Conservation (phyloP, 2,888 invertebrate species). For the Tachina lurida region DNA sequence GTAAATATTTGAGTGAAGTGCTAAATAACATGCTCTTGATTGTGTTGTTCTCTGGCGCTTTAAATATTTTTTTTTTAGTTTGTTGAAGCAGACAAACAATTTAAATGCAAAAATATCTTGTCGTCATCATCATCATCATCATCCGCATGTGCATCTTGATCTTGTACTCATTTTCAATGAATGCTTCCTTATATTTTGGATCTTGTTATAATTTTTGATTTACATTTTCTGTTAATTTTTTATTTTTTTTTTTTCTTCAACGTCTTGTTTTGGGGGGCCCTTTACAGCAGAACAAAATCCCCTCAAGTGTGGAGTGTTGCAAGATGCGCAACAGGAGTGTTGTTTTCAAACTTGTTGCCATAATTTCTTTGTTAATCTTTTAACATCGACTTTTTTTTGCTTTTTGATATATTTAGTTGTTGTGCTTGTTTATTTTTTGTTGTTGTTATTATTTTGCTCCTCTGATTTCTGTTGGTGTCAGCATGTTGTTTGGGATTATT, state of each 20-base stretch:
- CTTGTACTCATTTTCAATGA: conserved; percentile 34
- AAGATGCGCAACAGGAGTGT: conserved; percentile 58
- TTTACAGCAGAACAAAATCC: conserved; percentile 1
- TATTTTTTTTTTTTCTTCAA: conserved; percentile 19
- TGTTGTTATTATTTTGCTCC: conserved; percentile 4
- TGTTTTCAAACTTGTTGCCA: conserved; percentile 66
- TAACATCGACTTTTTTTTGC: conserved; percentile 56
- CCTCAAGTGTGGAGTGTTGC: conserved; percentile 51
- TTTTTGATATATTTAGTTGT: conserved; percentile 11
- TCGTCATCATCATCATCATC: conserved; percentile 53
- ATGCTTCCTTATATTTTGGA: conserved; percentile 46
- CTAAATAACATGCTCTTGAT: conserved; percentile 67
- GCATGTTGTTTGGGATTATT: conserved; percentile 68
- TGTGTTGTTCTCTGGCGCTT: conserved; percentile 59
- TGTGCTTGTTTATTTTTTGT: conserved; percentile 3
- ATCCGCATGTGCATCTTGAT: conserved; percentile 55
- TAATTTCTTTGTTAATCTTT: conserved; percentile 71
- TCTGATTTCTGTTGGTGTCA: conserved; percentile 44
- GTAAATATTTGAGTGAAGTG: conserved; percentile 62
- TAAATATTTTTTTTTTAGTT: conserved; percentile 21
- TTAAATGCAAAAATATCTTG: conserved; percentile 59
- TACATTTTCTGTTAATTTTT: conserved; percentile 39
- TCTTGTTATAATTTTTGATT: conserved; percentile 63
- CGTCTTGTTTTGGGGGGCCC: conserved; percentile 54
- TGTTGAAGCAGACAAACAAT: conserved; percentile 51